Percentiles rank a stretch among this genome's conserved stretches.
Evolutionary conservation across 2,797 vertebrate species (phyloP).

Genomic region (Amphiprion clarkii): DNA sequence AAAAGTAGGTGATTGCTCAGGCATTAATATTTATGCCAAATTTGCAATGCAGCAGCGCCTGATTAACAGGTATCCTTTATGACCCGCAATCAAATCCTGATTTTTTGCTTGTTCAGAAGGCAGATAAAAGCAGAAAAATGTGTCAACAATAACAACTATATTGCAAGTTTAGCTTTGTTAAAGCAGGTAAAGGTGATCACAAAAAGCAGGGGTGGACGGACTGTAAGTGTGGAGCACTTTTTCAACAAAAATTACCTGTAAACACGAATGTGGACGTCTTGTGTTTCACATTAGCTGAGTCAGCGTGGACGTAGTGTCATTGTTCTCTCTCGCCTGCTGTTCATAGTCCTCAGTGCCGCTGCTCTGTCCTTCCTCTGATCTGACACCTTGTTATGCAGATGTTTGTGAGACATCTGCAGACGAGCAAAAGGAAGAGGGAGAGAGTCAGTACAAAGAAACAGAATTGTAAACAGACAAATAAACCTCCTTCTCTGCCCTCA

Average conservation of each 20-base stretch:
- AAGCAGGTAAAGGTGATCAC: neutral
- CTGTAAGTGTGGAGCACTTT: neutral
- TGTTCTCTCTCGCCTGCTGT: neutral
- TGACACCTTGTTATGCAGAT: constrained; percentile 43
- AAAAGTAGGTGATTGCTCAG: neutral
- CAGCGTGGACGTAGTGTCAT: neutral
- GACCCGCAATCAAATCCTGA: neutral
- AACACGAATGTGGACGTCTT: neutral
- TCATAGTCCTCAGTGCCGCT: neutral
- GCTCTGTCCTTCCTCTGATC: constrained; percentile 20
- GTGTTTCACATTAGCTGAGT: neutral
- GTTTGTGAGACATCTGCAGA: constrained; percentile 40
- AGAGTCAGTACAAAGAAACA: constrained; percentile 20
- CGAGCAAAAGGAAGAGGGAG: constrained; percentile 22
- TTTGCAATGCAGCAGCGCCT: neutral
- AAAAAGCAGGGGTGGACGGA: neutral
- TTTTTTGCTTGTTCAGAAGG: neutral
- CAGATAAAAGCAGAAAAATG: neutral
- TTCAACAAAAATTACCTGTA: neutral
- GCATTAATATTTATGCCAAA: neutral
- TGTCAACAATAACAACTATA: neutral
- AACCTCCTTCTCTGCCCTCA: neutral
- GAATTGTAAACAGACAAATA: constrained; percentile 52
- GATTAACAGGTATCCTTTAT: neutral
- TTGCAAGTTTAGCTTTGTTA: neutral